Base-by-base conservation (phyloP, 2,888 invertebrate genomes). In the Timema podura region DNA sequence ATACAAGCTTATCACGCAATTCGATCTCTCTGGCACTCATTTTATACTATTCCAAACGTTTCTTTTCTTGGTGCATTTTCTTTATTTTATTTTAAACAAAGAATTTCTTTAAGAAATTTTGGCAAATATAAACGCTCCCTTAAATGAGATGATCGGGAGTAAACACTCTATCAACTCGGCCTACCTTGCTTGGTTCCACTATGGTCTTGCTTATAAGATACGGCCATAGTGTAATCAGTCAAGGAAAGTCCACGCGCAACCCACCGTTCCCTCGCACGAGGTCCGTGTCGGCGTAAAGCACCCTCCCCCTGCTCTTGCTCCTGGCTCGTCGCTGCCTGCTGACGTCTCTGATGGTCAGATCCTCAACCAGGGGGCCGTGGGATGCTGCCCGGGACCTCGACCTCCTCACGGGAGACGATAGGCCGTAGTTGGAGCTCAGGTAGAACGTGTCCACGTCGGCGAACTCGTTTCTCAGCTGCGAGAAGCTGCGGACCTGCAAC, bases 361-460 rank as follows among this genome's bases (percentile, higher is more conserved):
- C 76, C 74, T 13, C 76, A 75, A 69, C 70, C 48, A 70, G 70
- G 51, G 71, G 45, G 70, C 67, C 68, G 70, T 72, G 74, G 51
- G 69, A 82, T 11, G 85, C 84, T 16, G 86, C 87, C 48, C 90
- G 82, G 5, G 89, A 88, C 71, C 90, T 82, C 5, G 89, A 88
- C 75, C 90, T 83, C 75, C 90, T 82, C 54, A 88, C 85, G 0
- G 90, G 89, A 0, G 90, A 89, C 81, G 87, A 76, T 79, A 80
- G 76, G 81, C 79, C 0, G 47, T 69, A 59, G 16, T 85, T 86
- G 6, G 83, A 83, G 11, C 91, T 90, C 79, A 95, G 84, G 80
- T 95, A 95, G 82, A 96, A 96, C 6, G 94, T 94, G 79, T 95
- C 95, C 68, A 94, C 90, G 77, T 95, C 94, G 13, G 93, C 91